Conservation (phyloP, 37 sponge, comb jelly and placozoan genomes). For the Bolinopsis microptera region DNA sequence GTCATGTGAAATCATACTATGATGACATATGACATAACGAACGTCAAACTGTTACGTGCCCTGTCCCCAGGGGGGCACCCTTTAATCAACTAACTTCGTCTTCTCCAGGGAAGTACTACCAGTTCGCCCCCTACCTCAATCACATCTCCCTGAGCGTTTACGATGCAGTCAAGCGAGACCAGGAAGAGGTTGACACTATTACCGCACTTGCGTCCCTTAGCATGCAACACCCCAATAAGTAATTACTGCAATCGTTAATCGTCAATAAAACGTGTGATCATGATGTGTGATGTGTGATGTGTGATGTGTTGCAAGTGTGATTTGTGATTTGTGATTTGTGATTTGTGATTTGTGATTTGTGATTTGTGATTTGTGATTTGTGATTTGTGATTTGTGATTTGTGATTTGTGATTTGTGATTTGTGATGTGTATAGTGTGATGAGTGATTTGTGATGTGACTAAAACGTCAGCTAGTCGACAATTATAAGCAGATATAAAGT, state of each 20-base stretch:
- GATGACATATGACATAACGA: no score
- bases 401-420: no score
- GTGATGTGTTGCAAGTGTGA: no score
- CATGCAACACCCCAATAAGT: constrained; percentile 61
- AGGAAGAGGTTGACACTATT: constrained; percentile 50
- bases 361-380: no score
- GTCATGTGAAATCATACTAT: no score
- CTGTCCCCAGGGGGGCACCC: no score
- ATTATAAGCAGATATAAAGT: neutral
- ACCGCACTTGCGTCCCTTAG: constrained; percentile 53
- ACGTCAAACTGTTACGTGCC: no score
- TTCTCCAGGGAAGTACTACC: constrained; percentile 29
- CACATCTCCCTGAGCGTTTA: constrained; percentile 51
- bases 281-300: no score
- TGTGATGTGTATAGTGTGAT: neutral
- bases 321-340: no score
- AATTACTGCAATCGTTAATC: neutral
- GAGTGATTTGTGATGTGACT: neutral
- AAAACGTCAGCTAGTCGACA: neutral
- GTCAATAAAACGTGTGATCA: neutral
- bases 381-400: no score
- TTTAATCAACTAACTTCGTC: neutral
- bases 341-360: no score
- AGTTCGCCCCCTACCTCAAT: constrained; percentile 13
- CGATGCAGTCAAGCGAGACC: constrained; percentile 36